Percentiles rank a stretch among this genome's conserved stretches.
phyloP scores from a whole-genome alignment of 2,113 vertebrate species.

The Bothrops jararaca region DNA sequence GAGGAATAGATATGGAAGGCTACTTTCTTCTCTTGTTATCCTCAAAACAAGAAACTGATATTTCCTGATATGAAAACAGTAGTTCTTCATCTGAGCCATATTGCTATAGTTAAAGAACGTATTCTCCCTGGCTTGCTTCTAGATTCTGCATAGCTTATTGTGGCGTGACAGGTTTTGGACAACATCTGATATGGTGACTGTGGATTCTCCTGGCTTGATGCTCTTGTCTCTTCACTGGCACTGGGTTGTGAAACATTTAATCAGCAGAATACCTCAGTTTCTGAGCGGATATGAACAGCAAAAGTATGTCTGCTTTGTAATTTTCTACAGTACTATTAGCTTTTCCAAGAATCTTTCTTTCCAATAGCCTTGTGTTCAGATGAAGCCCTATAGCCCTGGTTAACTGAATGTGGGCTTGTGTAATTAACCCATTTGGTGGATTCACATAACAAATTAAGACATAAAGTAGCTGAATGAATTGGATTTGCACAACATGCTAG shows the following conservation, averaged over 20 bases:
- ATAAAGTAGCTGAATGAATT: not conserved
- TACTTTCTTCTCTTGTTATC: not conserved
- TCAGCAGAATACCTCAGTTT: slow-evolving; percentile 78
- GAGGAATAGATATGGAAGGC: not conserved
- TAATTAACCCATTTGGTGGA: not conserved
- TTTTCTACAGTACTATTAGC: not conserved
- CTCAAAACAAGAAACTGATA: not conserved
- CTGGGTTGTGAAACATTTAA: slow-evolving; percentile 90
- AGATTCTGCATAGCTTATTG: slow-evolving; percentile 72
- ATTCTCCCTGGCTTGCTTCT: slow-evolving; percentile 29
- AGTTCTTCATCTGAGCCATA: not conserved
- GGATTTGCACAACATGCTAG: not conserved
- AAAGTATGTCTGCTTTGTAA: slow-evolving; percentile 71
- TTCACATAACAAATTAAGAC: not conserved
- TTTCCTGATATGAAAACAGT: not conserved
- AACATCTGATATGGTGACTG: slow-evolving; percentile 73
- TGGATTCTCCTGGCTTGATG: slow-evolving; percentile 79
- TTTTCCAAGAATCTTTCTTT: not conserved
- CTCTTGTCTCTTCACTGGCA: slow-evolving; percentile 94
- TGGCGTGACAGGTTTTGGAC: slow-evolving; percentile 92
- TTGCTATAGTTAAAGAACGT: not conserved
- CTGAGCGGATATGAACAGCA: slow-evolving; percentile 75
- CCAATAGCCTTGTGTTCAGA: not conserved
- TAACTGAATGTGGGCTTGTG: not conserved
- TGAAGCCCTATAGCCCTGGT: not conserved